Evolutionary conservation across 2,888 invertebrate species (phyloP), one percentile per base, ranked within the genome.

Genomic region (Halictus quadricinctus): DNA sequence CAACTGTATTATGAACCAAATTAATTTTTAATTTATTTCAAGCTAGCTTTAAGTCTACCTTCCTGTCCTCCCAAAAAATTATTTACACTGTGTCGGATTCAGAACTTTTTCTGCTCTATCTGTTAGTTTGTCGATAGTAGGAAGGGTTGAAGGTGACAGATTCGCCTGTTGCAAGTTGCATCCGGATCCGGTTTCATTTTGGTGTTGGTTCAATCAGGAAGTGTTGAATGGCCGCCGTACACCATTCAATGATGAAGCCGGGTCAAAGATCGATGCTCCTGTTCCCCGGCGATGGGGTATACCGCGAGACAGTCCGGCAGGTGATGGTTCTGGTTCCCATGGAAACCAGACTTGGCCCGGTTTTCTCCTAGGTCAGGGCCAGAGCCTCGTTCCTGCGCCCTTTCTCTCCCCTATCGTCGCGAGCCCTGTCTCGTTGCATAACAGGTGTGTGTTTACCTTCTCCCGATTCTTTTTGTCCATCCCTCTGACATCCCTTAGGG

Each of bases 261-360:
- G 73, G 77, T 84, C 76, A 81, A 87, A 81, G 82, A 88, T 86
- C 88, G 83, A 86, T 88, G 81, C 76, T 64, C 75, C 58, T 64
- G 72, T 80, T 29, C 66, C 58, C 29, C 58, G 75, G 0, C 15
- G 77, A 69, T 72, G 74, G 87, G 82, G 74, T 78, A 80, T 77
- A 80, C 75, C 83, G 70, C 77, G 83, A 88, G 79, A 88, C 85
- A 85, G 87, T 85, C 90, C 87, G 82, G 78, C 88, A 90, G 89
- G 89, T 89, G 85, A 90, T 80, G 85, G 79, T 78, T 81, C 78
- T 75, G 41, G 90, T 90, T 87, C 18, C 89, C 86, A 90, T 90
- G 88, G 89, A 75, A 83, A 90, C 90, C 82, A 69, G 81, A 80
- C 83, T 89, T 86, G 81, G 48, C 84, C 82, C 72, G 83, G 74